Evolutionary conservation across 1,140 invertebrate species (phyloP), one percentile per base, ranked within the genome.

Genomic region (Cydia strobilella): DNA sequence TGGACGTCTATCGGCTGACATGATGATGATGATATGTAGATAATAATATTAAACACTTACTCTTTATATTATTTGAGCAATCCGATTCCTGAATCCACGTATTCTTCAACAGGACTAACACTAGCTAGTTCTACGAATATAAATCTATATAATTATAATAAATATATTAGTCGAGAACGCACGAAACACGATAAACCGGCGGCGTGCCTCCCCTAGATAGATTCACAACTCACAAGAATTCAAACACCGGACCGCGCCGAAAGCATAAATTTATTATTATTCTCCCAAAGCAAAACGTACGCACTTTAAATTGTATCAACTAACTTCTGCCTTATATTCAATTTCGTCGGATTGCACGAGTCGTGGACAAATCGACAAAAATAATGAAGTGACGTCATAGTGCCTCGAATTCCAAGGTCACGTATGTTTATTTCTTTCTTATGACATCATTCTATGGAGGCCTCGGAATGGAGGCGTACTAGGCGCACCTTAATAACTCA

Each of bases 311-410:
- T 31, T 63, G 20, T 10, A 9, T 12, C 27, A 54, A 1, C 4
- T 0, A 18, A 23, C 27, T 5, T 59, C 45, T 20, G 75, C 73
- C 20, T 23, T 7, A 39, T 27, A n/a, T 80, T 82, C 15, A 77
- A 83, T 74, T 79, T 75, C 18, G 73, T 76, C 75, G 78, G 25
- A 10, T 82, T 75, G 48, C 69, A 71, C 3, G 65, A 69, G 73
- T n/a, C 65, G 31, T 69, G 65, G 62, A 78, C 79, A 80, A 87
- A 87, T 86, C 83, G 84, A 89, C 86, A 72, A 87, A 88, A 88
- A 89, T 89, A 89, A 80, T 76, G 73, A 5, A 63, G 65, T 90
- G 86, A 86, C 88, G 86, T 87, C 83, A 86, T 76, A 62, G 77
- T 76, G 78, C 81, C 75, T 76, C 78, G 82, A 83, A 81, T 82